These are phyloP conservation scores for Tricholaema leucomelas DNA, from an alignment of 2,113 vertebrate species.

Conservation along the genomic window DNA sequence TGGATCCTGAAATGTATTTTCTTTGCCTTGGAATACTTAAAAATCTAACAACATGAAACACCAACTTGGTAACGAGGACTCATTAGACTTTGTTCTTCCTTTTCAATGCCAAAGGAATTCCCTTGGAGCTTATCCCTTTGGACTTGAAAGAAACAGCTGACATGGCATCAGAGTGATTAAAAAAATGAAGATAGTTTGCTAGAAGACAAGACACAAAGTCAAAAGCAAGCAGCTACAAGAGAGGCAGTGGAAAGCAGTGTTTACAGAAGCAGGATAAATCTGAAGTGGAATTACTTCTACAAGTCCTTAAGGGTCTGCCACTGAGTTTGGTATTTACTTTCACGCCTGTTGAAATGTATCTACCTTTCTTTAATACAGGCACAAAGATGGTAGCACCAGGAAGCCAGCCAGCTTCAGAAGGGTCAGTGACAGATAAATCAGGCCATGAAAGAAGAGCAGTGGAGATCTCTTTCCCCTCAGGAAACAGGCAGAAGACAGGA, in stretches of 20 bases:
- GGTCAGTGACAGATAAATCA: neutral
- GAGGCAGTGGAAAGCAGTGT: neutral
- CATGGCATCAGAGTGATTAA: neutral
- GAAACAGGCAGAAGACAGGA: neutral
- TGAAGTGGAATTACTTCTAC: neutral
- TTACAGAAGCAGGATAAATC: neutral
- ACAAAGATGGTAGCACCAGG: neutral
- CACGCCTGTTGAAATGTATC: neutral
- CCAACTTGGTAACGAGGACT: neutral
- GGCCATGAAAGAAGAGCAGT: neutral
- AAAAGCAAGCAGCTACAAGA: neutral
- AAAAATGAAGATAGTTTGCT: neutral
- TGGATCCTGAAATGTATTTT: neutral
- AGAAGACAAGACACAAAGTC: neutral
- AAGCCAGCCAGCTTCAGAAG: neutral
- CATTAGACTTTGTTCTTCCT: conserved; percentile 21
- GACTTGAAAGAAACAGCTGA: conserved; percentile 18
- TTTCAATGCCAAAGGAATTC: conserved; percentile 31
- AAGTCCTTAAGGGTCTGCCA: neutral
- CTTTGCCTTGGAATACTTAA: too few relatives aligned
- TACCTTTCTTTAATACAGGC: too few relatives aligned
- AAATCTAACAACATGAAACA: neutral
- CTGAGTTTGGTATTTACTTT: neutral
- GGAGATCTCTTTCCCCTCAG: neutral
- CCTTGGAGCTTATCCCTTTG: conserved; percentile 9